Base-by-base conservation (phyloP, 2,888 invertebrate genomes). In the Scelioninae gen. 1 region DNA sequence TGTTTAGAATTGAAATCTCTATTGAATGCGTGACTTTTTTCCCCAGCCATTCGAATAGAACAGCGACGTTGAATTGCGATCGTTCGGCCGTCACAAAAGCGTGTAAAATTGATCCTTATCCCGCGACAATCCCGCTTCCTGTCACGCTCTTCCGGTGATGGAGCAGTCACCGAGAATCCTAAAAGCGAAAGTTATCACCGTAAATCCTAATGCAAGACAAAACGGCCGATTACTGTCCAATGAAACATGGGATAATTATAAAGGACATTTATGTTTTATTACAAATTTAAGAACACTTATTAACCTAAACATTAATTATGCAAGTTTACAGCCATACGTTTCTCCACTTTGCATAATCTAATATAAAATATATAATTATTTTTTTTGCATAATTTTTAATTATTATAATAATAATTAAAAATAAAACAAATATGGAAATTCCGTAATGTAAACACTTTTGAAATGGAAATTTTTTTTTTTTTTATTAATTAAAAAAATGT, bases 61-160 rank as follows among this genome's bases (percentile, higher is more conserved):
- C 56, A 16, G 49, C n/a, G 63, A 78, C 51, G 16, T 40, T 16
- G 53, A 58, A 38, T 68, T 31, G 62, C 53, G 31, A 43, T 32
- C 75, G 23, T 69, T 81, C 76, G 81, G 32, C 51, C 76, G 81
- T 69, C 69, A 76, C 81, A 75, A 81, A 76, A 82, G 76, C 76
- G 72, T 82, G 72, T 72, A 82, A 76, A 81, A 76, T 81, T 71
- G 81, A 76, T 81, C 81, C 65, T 76, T 81, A 76, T 82, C 76
- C 66, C 72, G 82, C 72, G 76, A 72, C 82, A 77, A 66, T 76
- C 53, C 76, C 60, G 72, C 55, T 82, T 82, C 82, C 76, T 76
- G 82, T 72, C 76, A 77, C 82, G 82, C 76, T 76, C 72, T 82
- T 82, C 82, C 82, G 82, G 72, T 23, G 71, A 51, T 51, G 55